Evolutionary conservation across 2,888 invertebrate species (phyloP).

Genomic region (Melitaea athalia): DNA sequence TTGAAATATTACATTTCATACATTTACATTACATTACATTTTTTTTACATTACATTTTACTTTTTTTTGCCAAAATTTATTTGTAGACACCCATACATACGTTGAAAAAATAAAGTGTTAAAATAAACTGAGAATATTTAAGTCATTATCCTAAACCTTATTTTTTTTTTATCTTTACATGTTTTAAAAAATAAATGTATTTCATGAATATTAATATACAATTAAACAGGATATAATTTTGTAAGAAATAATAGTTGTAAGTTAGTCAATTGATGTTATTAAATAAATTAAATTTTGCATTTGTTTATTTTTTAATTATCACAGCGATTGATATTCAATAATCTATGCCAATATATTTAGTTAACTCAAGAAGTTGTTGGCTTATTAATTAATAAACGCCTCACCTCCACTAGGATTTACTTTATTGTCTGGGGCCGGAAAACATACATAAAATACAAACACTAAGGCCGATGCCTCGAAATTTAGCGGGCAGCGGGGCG

Average conservation of each 20-base stretch:
- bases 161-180: background rate
- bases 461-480: no score
- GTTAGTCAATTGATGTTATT: conserved; percentile 55
- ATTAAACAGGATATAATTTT: conserved; percentile 38
- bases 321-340: background rate
- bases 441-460: no score
- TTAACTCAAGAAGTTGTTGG: background rate
- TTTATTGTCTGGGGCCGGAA: no score
- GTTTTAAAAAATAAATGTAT: conserved; percentile 22
- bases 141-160: background rate
- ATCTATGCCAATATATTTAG: no score
- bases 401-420: no score
- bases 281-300: conserved; percentile 40
- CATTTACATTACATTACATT: no score
- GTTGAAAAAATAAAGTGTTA: background rate
- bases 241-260: conserved; percentile 50
- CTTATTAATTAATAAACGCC: background rate
- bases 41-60: background rate
- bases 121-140: background rate
- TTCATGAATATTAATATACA: conserved; percentile 30
- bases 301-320: conserved; percentile 1
- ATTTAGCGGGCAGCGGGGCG: no score
- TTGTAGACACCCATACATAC: background rate
- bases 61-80: background rate
- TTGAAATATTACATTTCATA: conserved; percentile 15